Base-by-base conservation (phyloP, 1,140 invertebrate genomes). In the Drosophila hydei region DNA sequence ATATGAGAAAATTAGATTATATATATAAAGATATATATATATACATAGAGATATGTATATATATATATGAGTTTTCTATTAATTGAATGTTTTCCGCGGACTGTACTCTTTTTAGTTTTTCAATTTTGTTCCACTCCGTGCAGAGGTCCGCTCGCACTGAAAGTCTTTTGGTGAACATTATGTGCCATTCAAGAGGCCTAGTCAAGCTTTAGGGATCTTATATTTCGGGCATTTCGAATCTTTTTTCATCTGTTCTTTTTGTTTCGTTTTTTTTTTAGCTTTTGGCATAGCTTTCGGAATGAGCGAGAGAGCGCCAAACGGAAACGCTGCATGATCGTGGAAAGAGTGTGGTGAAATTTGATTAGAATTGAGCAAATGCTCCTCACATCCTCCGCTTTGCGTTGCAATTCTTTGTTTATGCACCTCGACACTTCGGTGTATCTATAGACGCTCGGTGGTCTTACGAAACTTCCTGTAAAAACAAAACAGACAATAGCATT, bases 61-160 rank as follows among this genome's bases (percentile, higher is more conserved):
- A 42, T 40, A 40, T 63, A 48, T 54, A 59, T 59, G 61, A 77
- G 42, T 72, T 70, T 80, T 73, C 80, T 84, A 79, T 83, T 75
- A 88, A 83, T 83, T 89, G 74, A 90, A 90, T 72, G 88, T 79
- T 84, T 91, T 90, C 81, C 90, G 90, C 90, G 90, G 90, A 91
- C 90, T 90, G 76, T 83, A 77, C 83, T 88, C 75, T 88, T 72
- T 84, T 71, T 42, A 72, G 69, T 84, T 78, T 79, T 75, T 55
- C 54, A 76, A 84, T 91, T 90, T 91, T 84, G 89, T 91, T 90
- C 89, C 90, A 91, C 91, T 90, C 89, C 90, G 88, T 91, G 89
- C 90, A 91, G 80, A 91, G 90, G 90, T 91, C 91, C 91, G 89
- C 90, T 91, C 91, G 90, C 87, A 91, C 90, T 91, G 78, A 91